Conservation (phyloP, 2,797 vertebrate species). For the Gadopsis marmoratus region DNA sequence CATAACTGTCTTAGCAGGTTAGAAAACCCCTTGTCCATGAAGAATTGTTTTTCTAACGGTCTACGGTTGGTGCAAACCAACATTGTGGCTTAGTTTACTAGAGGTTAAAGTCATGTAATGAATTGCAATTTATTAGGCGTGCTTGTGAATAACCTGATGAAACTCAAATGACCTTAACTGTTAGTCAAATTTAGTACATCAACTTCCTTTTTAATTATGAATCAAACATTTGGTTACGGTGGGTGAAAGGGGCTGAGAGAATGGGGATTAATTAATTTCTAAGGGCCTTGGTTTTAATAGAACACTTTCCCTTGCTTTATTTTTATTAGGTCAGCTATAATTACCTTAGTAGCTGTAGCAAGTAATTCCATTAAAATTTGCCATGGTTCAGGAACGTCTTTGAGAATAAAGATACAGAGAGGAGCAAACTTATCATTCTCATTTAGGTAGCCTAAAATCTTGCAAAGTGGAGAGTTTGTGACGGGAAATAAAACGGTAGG, state of each 20-base stretch:
- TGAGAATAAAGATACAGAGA: slow-evolving; percentile 48
- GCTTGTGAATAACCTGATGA: slow-evolving; percentile 36
- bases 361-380: slow-evolving; percentile 63
- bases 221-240: slow-evolving; percentile 54
- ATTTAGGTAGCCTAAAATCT: neutral
- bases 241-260: slow-evolving; percentile 44
- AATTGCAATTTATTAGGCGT: neutral
- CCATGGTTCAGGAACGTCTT: slow-evolving; percentile 64
- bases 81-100: neutral
- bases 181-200: slow-evolving; percentile 23
- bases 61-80: slow-evolving; percentile 1
- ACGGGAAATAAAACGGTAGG: neutral
- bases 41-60: slow-evolving; percentile 6
- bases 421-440: slow-evolving; percentile 30
- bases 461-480: neutral
- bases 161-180: slow-evolving; percentile 38
- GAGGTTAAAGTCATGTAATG: slow-evolving; percentile 14
- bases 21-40: slow-evolving; percentile 4
- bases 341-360: slow-evolving; percentile 57
- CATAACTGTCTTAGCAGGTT: slow-evolving; percentile 4
- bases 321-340: slow-evolving; percentile 74
- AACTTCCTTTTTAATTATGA: slow-evolving; percentile 57
- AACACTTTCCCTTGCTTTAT: slow-evolving; percentile 49
- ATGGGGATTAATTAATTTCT: slow-evolving; percentile 70
- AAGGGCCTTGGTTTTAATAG: slow-evolving; percentile 71